Conservation (phyloP, 2,113 vertebrate species). For the Camelus dromedarius region DNA sequence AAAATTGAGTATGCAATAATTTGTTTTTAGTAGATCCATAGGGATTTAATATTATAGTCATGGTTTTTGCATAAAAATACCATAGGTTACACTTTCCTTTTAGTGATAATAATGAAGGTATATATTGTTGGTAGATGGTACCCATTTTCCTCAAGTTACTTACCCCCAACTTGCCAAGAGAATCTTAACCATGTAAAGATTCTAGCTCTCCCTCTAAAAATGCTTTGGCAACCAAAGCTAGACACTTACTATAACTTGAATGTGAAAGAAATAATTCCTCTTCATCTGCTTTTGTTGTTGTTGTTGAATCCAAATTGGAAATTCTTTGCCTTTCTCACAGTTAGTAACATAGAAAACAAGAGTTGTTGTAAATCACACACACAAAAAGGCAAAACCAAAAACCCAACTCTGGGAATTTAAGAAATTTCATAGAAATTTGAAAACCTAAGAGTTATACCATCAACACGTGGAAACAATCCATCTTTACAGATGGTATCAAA, state of each 20-base stretch:
- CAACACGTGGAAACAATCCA: background rate
- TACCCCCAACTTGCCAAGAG: background rate
- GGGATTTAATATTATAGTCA: background rate
- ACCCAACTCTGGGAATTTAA: background rate
- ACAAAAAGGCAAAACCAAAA: background rate
- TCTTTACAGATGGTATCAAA: background rate
- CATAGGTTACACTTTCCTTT: conserved; percentile 11
- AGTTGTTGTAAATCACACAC: background rate
- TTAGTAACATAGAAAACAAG: conserved; percentile 8
- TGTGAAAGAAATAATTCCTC: conserved; percentile 18
- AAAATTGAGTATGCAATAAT: background rate
- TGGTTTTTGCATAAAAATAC: conserved; percentile 32
- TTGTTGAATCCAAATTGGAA: conserved; percentile 7
- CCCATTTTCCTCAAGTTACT: conserved; percentile 12
- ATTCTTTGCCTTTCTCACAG: background rate
- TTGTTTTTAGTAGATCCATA: conserved; percentile 51
- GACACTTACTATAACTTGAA: background rate
- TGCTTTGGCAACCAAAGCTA: background rate
- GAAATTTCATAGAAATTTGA: conserved; percentile 19
- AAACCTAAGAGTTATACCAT: background rate
- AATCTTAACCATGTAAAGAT: conserved; percentile 15
- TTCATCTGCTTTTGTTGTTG: conserved; percentile 7
- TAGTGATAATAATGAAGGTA: background rate
- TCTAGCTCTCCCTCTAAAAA: background rate
- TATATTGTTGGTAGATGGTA: background rate